Conservation (phyloP, 37 sponge, comb jelly and placozoan species). For the Aplysina aerophoba region DNA sequence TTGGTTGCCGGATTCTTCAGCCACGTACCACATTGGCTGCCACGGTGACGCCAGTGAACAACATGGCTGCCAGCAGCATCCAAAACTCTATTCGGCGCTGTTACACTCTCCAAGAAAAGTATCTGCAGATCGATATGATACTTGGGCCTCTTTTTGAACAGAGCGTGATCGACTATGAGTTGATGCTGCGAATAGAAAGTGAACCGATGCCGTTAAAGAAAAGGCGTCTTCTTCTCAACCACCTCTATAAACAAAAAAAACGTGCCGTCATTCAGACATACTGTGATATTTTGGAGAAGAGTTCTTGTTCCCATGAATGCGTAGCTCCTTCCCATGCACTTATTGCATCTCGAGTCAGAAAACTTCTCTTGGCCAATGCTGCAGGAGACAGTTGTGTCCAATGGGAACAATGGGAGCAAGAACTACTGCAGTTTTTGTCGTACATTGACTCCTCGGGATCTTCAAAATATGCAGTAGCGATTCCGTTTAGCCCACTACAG, state of each 20-base stretch:
- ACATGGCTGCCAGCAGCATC: not conserved
- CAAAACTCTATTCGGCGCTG: not conserved
- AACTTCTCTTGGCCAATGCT: no score
- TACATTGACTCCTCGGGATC: no score
- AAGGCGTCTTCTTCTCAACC: not conserved
- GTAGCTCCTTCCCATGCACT: not conserved
- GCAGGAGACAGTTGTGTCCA: no score
- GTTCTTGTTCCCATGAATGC: not conserved
- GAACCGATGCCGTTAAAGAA: not conserved
- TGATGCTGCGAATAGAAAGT: not conserved
- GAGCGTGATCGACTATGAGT: not conserved
- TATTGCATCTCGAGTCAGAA: no score
- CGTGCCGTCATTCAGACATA: not conserved
- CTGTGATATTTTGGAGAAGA: not conserved
- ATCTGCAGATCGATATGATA: not conserved
- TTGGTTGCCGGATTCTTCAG: no score
- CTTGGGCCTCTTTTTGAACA: not conserved
- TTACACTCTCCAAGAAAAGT: not conserved
- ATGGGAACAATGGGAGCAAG: no score
- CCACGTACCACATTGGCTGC: not conserved
- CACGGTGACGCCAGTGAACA: no score
- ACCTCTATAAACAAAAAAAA: not conserved
- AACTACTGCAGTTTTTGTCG: no score
- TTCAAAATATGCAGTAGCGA: no score
- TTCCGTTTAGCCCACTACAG: no score